These are phyloP conservation scores for Beaufortia kweichowensis DNA, from an alignment of 2,113 vertebrate species.

Conservation along the genomic window DNA sequence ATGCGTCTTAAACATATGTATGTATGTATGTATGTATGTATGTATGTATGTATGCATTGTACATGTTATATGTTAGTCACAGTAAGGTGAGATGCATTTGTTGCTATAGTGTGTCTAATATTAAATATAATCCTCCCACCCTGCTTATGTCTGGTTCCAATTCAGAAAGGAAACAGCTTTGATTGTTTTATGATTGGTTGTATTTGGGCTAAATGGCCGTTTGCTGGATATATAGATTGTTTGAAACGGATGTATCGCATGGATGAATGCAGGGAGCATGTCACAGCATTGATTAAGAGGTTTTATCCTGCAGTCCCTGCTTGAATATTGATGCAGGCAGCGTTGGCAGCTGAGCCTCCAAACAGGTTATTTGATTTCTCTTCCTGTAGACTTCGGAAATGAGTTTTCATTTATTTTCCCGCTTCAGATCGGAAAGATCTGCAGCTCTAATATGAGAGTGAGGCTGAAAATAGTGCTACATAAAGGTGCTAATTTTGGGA, in stretches of 20 bases:
- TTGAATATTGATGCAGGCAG: conserved; percentile 60
- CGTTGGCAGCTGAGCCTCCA: conserved; percentile 43
- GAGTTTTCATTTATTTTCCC: conserved; percentile 50
- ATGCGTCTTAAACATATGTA: too few species aligned
- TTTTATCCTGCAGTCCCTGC: conserved; percentile 54
- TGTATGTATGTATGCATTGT: too few species aligned
- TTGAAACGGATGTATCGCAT: conserved; percentile 49
- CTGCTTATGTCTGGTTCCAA: neutral
- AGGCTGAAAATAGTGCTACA: neutral
- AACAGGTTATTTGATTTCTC: conserved; percentile 47
- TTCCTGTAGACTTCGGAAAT: conserved; percentile 53
- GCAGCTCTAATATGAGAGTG: conserved; percentile 30
- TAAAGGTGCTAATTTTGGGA: neutral
- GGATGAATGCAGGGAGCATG: conserved; percentile 52
- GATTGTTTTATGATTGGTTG: conserved; percentile 50
- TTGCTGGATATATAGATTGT: conserved; percentile 60
- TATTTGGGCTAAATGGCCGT: conserved; percentile 48
- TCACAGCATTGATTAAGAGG: conserved; percentile 55
- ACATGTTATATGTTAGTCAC: too few species aligned
- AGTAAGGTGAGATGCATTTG: neutral
- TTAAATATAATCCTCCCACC: neutral
- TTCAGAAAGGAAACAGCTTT: neutral
- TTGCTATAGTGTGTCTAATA: neutral
- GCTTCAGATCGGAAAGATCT: conserved; percentile 34
- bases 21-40: too few species aligned